These are phyloP conservation scores for Coilia nasus DNA, from an alignment of 2,797 vertebrate genomes.

Conservation along the genomic window DNA sequence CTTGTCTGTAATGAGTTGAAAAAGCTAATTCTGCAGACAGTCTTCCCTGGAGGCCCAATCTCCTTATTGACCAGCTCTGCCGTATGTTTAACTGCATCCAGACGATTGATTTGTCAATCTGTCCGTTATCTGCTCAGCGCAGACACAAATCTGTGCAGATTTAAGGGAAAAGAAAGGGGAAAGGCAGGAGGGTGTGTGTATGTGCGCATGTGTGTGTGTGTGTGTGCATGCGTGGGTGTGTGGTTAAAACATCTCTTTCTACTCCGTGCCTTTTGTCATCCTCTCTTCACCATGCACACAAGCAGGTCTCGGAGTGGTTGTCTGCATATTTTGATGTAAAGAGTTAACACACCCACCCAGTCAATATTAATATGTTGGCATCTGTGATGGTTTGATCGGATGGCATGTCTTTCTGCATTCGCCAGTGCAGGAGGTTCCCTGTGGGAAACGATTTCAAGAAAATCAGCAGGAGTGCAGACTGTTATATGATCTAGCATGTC, in stretches of 20 bases:
- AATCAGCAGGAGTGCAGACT: constrained; percentile 32
- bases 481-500: constrained; percentile 36
- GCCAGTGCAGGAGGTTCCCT: background rate
- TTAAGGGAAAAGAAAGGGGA: background rate
- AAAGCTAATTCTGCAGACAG: constrained; percentile 43
- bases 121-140: constrained; percentile 53
- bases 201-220: too few relatives aligned
- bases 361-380: background rate
- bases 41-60: constrained; percentile 50
- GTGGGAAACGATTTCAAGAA: background rate
- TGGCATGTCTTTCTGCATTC: background rate
- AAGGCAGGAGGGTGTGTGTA: background rate
- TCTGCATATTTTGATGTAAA: background rate
- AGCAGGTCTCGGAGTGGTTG: background rate
- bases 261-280: background rate
- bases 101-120: constrained; percentile 61
- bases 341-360: background rate
- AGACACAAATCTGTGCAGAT: constrained; percentile 38
- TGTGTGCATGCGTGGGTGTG: too few relatives aligned
- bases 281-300: background rate
- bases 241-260: background rate
- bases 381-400: background rate
- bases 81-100: constrained; percentile 57
- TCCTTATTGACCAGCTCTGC: constrained; percentile 55
- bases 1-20: constrained; percentile 32